phyloP scores from a whole-genome alignment of 1,140 invertebrate species.

The Heliconius hermathena region DNA sequence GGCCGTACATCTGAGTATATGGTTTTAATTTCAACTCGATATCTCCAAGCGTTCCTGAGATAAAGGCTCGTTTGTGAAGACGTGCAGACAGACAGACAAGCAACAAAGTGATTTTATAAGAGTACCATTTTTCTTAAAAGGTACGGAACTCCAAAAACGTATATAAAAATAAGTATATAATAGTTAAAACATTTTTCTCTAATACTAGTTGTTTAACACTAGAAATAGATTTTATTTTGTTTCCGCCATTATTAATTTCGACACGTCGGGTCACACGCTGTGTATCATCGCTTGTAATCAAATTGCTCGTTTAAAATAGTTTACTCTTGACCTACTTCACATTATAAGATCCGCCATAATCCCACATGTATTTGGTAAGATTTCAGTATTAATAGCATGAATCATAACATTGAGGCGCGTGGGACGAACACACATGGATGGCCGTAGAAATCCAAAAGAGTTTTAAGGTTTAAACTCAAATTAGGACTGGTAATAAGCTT shows the following conservation, averaged over 20 bases:
- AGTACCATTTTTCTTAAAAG: too few species aligned
- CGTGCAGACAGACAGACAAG: too few species aligned
- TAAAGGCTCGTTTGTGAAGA: too few species aligned
- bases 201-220: not conserved
- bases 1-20: too few species aligned
- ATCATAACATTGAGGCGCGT: slow-evolving; percentile 15
- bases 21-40: too few species aligned
- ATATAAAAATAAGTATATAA: too few species aligned
- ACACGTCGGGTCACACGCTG: slow-evolving; percentile 20
- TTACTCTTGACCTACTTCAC: slow-evolving; percentile 34
- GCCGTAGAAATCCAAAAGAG: not conserved
- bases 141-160: too few species aligned
- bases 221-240: not conserved
- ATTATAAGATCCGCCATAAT: slow-evolving; percentile 29
- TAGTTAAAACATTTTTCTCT: too few species aligned
- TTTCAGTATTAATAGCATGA: slow-evolving; percentile 26
- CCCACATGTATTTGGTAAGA: slow-evolving; percentile 23
- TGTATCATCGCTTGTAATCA: slow-evolving; percentile 16
- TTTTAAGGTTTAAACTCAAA: not conserved
- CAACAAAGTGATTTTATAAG: too few species aligned
- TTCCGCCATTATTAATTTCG: slow-evolving; percentile 15
- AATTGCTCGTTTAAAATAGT: slow-evolving; percentile 29
- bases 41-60: too few species aligned
- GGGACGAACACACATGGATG: slow-evolving; percentile 15
- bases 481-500: not conserved